Conservation (phyloP, 1,140 invertebrate genomes). For the Drosophila jambulina region DNA sequence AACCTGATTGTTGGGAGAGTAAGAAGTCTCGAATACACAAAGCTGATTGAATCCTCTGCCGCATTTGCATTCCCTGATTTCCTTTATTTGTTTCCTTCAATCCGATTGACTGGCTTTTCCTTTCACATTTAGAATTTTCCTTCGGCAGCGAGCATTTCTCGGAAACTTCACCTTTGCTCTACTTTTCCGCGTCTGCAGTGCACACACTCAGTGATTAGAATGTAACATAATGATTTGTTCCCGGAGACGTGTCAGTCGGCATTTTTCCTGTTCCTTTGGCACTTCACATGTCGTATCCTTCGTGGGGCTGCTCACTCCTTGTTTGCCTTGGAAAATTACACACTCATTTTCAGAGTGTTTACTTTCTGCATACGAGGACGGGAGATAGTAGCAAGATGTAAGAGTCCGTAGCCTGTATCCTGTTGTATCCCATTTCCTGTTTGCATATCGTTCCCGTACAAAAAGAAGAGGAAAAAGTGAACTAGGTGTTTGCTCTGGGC, state of each 20-base stretch:
- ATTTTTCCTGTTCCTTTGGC: conserved; percentile 52
- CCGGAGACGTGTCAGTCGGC: conserved; percentile 42
- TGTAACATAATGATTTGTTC: conserved; percentile 53
- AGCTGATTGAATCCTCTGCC: conserved; percentile 11
- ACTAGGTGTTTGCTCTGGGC: conserved; percentile 71
- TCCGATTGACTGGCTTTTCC: conserved; percentile 15
- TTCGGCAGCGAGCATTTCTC: neutral
- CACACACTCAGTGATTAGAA: conserved; percentile 58
- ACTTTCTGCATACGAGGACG: conserved; percentile 65
- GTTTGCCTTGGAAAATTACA: conserved; percentile 81
- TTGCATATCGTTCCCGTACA: conserved; percentile 51
- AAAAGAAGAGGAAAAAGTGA: conserved; percentile 48
- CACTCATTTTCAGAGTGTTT: conserved; percentile 77
- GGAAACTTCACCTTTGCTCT: conserved; percentile 43
- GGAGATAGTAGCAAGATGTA: conserved; percentile 43
- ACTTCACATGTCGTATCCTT: conserved; percentile 53
- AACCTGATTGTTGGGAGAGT: neutral
- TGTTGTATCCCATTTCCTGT: conserved; percentile 73
- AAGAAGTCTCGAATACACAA: neutral
- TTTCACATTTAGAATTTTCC: neutral
- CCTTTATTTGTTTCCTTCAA: conserved; percentile 10
- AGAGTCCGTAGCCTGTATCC: conserved; percentile 54
- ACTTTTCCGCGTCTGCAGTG: conserved; percentile 36
- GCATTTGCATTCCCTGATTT: conserved; percentile 16
- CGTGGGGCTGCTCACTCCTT: conserved; percentile 25